Conservation (phyloP, 1,140 invertebrate genomes). For the Diplogasteroides magnus region DNA sequence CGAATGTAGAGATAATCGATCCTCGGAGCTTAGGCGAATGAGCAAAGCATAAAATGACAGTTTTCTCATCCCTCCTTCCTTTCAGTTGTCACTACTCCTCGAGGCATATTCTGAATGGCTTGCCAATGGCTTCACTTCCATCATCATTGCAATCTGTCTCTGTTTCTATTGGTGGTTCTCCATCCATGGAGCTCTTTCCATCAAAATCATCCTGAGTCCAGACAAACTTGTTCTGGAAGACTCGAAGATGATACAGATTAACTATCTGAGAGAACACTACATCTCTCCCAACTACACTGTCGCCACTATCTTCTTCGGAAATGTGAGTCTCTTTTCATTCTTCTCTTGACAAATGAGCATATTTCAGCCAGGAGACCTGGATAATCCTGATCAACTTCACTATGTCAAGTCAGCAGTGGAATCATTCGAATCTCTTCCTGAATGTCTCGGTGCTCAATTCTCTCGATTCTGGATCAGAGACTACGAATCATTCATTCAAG, state of each 20-base stretch:
- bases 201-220: slow-evolving; percentile 46
- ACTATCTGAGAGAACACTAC: slow-evolving; percentile 38
- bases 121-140: slow-evolving; percentile 40
- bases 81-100: slow-evolving; percentile 11
- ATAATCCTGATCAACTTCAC: slow-evolving; percentile 17
- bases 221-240: slow-evolving; percentile 53
- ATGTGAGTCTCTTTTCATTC: slow-evolving; percentile 17
- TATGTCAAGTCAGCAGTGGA: slow-evolving; percentile 30
- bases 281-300: slow-evolving; percentile 43
- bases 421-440: slow-evolving; percentile 37
- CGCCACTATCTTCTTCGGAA: slow-evolving; percentile 40
- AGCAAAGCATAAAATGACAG: no score
- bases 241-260: slow-evolving; percentile 48
- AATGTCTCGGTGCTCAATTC: slow-evolving; percentile 39
- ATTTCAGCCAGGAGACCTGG: slow-evolving; percentile 34
- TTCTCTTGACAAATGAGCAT: background rate
- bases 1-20: no score
- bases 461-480: slow-evolving; percentile 47
- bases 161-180: slow-evolving; percentile 45
- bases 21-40: no score
- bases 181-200: slow-evolving; percentile 40
- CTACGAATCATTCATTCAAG: slow-evolving; percentile 31
- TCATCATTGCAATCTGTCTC: slow-evolving; percentile 43
- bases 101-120: slow-evolving; percentile 28
- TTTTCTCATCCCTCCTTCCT: slow-evolving; percentile 27